phyloP scores from a whole-genome alignment of 1,140 invertebrate species.

The Cydia splendana region DNA sequence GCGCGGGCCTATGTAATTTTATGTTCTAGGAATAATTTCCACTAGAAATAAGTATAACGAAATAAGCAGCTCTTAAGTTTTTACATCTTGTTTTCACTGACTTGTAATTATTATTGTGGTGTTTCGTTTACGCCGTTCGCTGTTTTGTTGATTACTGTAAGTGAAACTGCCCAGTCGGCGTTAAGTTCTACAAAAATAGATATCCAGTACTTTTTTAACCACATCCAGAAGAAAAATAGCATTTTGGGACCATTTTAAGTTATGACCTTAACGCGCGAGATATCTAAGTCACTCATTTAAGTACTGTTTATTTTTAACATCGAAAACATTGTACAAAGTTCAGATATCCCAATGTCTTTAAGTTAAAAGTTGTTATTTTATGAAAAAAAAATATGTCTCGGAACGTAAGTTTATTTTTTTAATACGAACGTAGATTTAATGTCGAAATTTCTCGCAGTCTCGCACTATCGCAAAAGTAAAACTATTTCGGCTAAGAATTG shows the following conservation, averaged over 20 bases:
- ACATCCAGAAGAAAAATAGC: constrained; percentile 9
- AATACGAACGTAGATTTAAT: constrained; percentile 52
- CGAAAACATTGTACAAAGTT: constrained; percentile 40
- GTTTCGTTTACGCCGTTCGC: constrained; percentile 29
- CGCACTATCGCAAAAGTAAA: constrained; percentile 58
- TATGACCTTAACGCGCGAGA: constrained; percentile 19
- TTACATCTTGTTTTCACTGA: constrained; percentile 50
- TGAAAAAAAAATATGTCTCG: constrained; percentile 34
- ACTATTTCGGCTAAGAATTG: constrained; percentile 59
- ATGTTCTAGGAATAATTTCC: constrained; percentile 72
- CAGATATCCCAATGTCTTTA: constrained; percentile 28
- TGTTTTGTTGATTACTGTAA: constrained; percentile 27
- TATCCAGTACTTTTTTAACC: not conserved
- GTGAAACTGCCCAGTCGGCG: constrained; percentile 14
- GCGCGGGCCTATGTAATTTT: constrained; percentile 56
- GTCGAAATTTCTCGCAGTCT: constrained; percentile 61
- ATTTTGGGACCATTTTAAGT: constrained; percentile 27
- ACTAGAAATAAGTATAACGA: constrained; percentile 59
- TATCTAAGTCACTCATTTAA: constrained; percentile 27
- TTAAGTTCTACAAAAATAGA: constrained; percentile 2
- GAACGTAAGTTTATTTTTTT: constrained; percentile 66
- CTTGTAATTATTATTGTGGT: constrained; percentile 38
- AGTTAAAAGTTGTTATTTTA: constrained; percentile 29
- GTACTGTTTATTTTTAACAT: constrained; percentile 28
- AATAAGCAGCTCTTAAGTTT: constrained; percentile 52